Conservation (phyloP, 2,888 invertebrate species). For the Spilosoma lubricipeda region DNA sequence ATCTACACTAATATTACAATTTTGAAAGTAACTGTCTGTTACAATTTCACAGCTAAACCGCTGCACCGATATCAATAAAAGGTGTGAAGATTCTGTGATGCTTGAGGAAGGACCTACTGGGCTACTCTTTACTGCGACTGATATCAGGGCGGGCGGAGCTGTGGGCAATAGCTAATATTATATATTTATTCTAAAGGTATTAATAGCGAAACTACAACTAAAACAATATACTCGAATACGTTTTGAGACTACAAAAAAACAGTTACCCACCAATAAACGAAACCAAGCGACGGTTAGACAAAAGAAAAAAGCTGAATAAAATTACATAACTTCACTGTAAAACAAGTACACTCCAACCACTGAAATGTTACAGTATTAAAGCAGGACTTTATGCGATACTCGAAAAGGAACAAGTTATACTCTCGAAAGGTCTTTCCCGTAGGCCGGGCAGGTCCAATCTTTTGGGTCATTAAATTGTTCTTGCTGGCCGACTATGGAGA, state of each 20-base stretch:
- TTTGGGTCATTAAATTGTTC: conserved; percentile 84
- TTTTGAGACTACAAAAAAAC: not conserved
- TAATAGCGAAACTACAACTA: no score
- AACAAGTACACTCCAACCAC: conserved; percentile 14
- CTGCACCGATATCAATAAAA: no score
- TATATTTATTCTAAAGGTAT: no score
- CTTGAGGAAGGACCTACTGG: no score
- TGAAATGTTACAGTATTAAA: conserved; percentile 39
- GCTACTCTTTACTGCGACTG: no score
- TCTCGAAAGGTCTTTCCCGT: conserved; percentile 73
- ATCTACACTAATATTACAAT: no score
- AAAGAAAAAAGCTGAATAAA: not conserved
- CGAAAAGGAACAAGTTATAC: conserved; percentile 45
- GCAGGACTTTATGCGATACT: conserved; percentile 32
- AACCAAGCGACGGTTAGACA: not conserved
- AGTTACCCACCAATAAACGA: not conserved
- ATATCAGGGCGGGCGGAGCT: no score
- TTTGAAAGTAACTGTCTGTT: no score
- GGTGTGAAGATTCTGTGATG: no score
- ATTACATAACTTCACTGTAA: not conserved
- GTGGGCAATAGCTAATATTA: no score
- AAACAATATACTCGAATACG: no score
- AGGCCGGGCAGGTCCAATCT: conserved; percentile 81
- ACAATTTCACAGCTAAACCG: no score
- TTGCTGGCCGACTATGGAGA: conserved; percentile 85